Percentiles rank a stretch among this genome's conserved stretches.
These are phyloP conservation scores for Hemibagrus guttatus DNA, from an alignment of 2,797 vertebrate species.

Conservation along the genomic window DNA sequence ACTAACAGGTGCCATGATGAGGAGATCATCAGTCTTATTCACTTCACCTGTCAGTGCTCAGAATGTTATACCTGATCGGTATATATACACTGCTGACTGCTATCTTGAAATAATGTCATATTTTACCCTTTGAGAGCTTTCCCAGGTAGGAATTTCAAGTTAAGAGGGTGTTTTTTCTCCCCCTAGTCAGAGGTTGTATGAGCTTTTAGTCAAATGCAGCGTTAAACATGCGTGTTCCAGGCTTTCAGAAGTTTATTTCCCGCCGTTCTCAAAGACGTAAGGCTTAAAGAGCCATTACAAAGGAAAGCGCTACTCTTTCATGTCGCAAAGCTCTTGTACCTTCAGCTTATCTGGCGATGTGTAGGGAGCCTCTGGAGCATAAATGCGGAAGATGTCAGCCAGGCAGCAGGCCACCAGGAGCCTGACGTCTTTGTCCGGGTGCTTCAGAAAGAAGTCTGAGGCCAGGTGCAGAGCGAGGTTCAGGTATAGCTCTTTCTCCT, in stretches of 20 bases:
- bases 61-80: too few relatives aligned
- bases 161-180: neutral
- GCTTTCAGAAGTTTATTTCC: neutral
- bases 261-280: neutral
- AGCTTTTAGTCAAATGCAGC: too few relatives aligned
- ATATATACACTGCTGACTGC: too few relatives aligned
- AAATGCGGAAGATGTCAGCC: conserved; percentile 98
- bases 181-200: too few relatives aligned
- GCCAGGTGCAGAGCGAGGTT: conserved; percentile 95
- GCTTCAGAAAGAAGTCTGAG: conserved; percentile 98
- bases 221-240: neutral
- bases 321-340: conserved; percentile 66
- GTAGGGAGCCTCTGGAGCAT: conserved; percentile 96
- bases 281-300: neutral
- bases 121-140: neutral
- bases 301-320: neutral
- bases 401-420: conserved; percentile 96
- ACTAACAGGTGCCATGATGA: too few relatives aligned
- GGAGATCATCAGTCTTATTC: too few relatives aligned
- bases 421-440: conserved; percentile 97
- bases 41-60: too few relatives aligned
- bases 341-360: conserved; percentile 97
- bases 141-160: neutral
- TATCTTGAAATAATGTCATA: neutral
- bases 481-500: conserved; percentile 96